Evolutionary conservation across 2,888 invertebrate species (phyloP).

Genomic region (Eupithecia centaureata): DNA sequence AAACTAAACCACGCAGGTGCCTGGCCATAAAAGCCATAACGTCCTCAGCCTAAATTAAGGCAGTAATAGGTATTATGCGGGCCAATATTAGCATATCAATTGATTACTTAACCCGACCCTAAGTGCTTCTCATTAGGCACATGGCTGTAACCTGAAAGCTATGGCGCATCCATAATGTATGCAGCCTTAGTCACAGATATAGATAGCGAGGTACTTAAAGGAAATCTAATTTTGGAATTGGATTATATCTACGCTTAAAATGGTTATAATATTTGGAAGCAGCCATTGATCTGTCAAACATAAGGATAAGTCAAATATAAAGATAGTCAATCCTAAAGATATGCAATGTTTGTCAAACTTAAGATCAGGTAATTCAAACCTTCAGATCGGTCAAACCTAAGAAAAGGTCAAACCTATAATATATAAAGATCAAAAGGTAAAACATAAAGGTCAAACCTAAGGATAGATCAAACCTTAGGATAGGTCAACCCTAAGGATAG

Average conservation of each 20-base stretch:
- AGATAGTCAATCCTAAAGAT: too few species aligned
- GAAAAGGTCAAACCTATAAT: too few species aligned
- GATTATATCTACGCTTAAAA: neutral
- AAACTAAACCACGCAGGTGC: neutral
- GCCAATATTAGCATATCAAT: slow-evolving; percentile 50
- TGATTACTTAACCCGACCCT: slow-evolving; percentile 45
- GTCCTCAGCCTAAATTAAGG: slow-evolving; percentile 36
- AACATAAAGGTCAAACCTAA: too few species aligned
- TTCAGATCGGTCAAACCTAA: too few species aligned
- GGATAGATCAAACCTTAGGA: too few species aligned
- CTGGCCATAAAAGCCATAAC: slow-evolving; percentile 9
- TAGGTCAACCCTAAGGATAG: too few species aligned
- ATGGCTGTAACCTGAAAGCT: slow-evolving; percentile 33
- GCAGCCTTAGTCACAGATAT: slow-evolving; percentile 4
- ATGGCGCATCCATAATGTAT: slow-evolving; percentile 19
- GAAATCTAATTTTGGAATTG: slow-evolving; percentile 1
- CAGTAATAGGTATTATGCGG: slow-evolving; percentile 51
- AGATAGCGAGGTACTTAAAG: neutral
- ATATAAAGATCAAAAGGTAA: too few species aligned
- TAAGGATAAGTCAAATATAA: neutral
- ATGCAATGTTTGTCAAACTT: too few species aligned
- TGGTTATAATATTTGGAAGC: neutral
- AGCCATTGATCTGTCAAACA: neutral
- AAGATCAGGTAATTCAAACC: too few species aligned
- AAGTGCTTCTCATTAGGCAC: slow-evolving; percentile 43